phyloP scores from a whole-genome alignment of 2,113 vertebrate species.

The Cyprinus carpio region DNA sequence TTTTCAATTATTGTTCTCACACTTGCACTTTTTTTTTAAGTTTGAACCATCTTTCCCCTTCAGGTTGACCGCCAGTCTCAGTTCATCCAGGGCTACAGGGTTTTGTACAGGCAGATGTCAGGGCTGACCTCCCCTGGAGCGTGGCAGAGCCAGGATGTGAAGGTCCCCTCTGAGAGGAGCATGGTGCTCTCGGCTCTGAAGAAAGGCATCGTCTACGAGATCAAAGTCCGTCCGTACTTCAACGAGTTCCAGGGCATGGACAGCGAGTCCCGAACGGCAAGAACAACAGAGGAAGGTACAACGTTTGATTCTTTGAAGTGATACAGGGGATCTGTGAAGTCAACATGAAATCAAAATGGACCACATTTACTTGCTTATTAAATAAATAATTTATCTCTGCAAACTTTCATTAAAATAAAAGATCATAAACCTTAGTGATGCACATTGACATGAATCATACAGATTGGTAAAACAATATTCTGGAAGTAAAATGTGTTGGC shows the following conservation, averaged over 20 bases:
- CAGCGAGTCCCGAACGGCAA: conserved; percentile 90
- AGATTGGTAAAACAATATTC: background rate
- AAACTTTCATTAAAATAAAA: no score
- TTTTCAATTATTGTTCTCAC: background rate
- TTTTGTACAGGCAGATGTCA: conserved; percentile 91
- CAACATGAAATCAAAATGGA: background rate
- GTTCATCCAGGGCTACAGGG: conserved; percentile 96
- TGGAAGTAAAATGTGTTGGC: background rate
- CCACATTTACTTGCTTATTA: background rate
- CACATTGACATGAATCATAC: no score
- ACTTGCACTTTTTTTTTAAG: conserved; percentile 36
- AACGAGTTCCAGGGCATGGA: conserved; percentile 99
- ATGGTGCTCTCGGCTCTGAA: conserved; percentile 85
- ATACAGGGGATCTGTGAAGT: background rate
- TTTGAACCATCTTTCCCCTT: conserved; percentile 14
- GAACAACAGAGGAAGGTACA: conserved; percentile 93
- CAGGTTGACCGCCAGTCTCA: conserved; percentile 97
- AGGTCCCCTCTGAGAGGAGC: conserved; percentile 87
- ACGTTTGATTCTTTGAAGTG: background rate
- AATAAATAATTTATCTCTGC: no score
- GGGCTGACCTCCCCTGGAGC: conserved; percentile 80
- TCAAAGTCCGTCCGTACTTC: conserved; percentile 97
- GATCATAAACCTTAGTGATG: no score
- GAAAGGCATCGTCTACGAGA: conserved; percentile 93
- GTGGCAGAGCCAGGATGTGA: conserved; percentile 93